These are phyloP conservation scores for Andrena flavipes DNA, from an alignment of 2,888 invertebrate species.

Conservation along the genomic window DNA sequence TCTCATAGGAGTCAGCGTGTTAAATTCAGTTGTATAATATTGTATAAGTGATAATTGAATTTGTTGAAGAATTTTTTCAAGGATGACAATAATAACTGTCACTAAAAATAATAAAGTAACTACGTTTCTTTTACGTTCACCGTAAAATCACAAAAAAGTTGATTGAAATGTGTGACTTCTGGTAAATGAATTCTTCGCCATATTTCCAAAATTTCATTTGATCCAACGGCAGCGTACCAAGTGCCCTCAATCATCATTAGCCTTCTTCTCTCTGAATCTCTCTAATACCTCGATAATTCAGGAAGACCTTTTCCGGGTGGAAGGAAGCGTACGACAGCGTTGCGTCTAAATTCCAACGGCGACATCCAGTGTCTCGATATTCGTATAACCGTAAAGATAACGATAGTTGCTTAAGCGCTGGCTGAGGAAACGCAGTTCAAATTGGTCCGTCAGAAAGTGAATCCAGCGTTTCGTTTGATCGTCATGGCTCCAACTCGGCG, in stretches of 20 bases:
- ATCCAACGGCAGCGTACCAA: neutral
- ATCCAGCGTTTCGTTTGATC: neutral
- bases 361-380: slow-evolving; percentile 10
- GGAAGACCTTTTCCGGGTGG: neutral
- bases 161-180: neutral
- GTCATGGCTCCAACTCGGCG: slow-evolving; percentile 1
- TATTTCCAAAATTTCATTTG: neutral
- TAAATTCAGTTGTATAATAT: too few relatives aligned
- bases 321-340: neutral
- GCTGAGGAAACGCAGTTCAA: slow-evolving; percentile 8
- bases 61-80: too few relatives aligned
- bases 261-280: neutral
- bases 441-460: slow-evolving; percentile 21
- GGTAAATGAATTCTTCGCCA: neutral
- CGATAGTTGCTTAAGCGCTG: slow-evolving; percentile 15
- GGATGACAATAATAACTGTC: too few relatives aligned
- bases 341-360: neutral
- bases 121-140: too few relatives aligned
- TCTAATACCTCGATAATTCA: neutral
- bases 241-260: slow-evolving; percentile 15
- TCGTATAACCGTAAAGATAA: slow-evolving; percentile 36
- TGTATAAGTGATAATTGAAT: too few relatives aligned
- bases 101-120: too few relatives aligned
- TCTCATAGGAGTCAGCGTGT: too few relatives aligned
- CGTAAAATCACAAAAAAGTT: neutral